Evolutionary conservation across 2,113 vertebrate species (phyloP), one percentile per base, ranked within the genome.

Genomic region (Cardinalis cardinalis): DNA sequence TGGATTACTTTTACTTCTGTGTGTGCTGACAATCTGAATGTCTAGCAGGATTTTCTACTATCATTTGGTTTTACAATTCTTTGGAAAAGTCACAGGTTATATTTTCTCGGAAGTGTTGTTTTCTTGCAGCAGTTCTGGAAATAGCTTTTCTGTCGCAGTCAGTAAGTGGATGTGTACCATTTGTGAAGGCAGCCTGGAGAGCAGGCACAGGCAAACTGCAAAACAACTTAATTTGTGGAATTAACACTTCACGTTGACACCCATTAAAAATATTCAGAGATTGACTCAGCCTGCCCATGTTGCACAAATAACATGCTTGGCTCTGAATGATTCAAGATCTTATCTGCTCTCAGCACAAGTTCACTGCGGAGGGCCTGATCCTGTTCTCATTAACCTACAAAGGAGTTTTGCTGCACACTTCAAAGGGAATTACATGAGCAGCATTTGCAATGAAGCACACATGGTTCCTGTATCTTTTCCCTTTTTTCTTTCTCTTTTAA

Each of bases 321-420:
- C 88, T 91, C 40, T 70, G 75, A 92, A 61, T 26, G 83, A 92
- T 89, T 89, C 60, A 63, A 90, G 92, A 95, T 94, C 52, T 88
- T 95, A 96, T 90, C 90, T 74, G 46, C 48, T 91, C 68, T 73
- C 81, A 61, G 66, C 15, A 6, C 80, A 81, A 86, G 85, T 91
- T 94, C 75, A 81, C 38, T 48, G 56, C n/a, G 81, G 71, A 92
- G 80, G 85, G 71, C 83, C 92, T 76, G 80, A 83, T 95, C 84
- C 92, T 94, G 61, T 92, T 92, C 89, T 92, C 77, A 93, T 95
- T 93, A 93, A 87, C 74, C 78, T 95, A 88, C 89, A 90, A 63
- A 95, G 88, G 74, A 87, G 90, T 87, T 91, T 64, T 85, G 46
- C 77, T 82, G 23, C 68, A 76, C 46, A 83, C 87, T 94, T 95